These are phyloP conservation scores for Trichosurus vulpecula DNA, from an alignment of 2,797 vertebrate species.

Conservation along the genomic window DNA sequence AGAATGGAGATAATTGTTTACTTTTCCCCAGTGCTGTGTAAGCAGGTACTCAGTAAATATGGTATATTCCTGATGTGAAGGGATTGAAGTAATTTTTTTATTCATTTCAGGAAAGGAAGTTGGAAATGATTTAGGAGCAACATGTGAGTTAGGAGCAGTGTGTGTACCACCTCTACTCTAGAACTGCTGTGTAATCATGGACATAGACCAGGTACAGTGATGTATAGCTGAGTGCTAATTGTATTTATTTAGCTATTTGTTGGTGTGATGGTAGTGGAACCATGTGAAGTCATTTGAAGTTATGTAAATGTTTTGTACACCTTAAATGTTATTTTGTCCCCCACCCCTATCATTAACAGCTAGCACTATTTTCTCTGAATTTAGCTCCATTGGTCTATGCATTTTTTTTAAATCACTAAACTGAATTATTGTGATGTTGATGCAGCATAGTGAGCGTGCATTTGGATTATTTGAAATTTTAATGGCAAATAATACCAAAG, in stretches of 20 bases:
- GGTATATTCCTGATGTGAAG: background rate
- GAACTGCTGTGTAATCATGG: background rate
- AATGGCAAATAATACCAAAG: slow-evolving; percentile 40
- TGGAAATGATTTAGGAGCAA: slow-evolving; percentile 48
- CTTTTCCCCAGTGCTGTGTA: background rate
- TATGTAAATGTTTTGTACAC: background rate
- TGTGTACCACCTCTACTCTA: slow-evolving; percentile 32
- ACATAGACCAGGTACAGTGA: background rate
- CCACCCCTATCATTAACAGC: background rate
- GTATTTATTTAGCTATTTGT: background rate
- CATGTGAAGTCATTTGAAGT: slow-evolving; percentile 13
- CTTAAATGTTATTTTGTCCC: background rate
- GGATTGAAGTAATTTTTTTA: background rate
- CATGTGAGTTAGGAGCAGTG: slow-evolving; percentile 27
- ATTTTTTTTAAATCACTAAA: slow-evolving; percentile 9
- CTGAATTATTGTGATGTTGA: slow-evolving; percentile 18
- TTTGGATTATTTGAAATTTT: slow-evolving; percentile 50
- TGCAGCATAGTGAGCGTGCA: background rate
- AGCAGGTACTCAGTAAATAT: slow-evolving; percentile 48
- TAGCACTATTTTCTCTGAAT: slow-evolving; percentile 24
- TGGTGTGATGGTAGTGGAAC: background rate
- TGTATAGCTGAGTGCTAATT: background rate
- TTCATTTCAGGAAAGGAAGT: slow-evolving; percentile 42
- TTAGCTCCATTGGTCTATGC: background rate
- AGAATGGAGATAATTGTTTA: background rate